Percentiles rank a stretch among this genome's conserved stretches.
Conservation (phyloP, 2,888 invertebrate genomes). For the Orthosia gracilis region DNA sequence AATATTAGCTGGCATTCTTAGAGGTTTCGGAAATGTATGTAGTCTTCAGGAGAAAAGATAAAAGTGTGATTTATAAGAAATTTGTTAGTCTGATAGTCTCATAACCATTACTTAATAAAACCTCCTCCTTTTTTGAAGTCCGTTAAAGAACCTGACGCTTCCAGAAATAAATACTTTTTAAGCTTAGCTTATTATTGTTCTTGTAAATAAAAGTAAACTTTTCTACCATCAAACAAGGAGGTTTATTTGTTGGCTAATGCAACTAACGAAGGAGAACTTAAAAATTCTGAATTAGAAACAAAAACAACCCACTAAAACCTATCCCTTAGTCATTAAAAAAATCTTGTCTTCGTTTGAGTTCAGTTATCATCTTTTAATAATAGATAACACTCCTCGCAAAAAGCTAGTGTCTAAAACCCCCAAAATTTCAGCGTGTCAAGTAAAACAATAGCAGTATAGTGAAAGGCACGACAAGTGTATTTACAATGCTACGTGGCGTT, state of each 20-base stretch:
- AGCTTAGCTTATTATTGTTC: too few species aligned
- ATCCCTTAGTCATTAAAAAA: not conserved
- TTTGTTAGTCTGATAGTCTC: too few species aligned
- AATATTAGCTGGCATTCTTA: constrained; percentile 52
- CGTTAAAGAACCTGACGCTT: not conserved
- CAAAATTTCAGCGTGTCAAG: constrained; percentile 14
- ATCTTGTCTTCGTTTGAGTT: not conserved
- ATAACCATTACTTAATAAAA: not conserved
- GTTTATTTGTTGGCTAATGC: not conserved
- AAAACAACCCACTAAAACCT: not conserved
- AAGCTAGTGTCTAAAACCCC: not conserved
- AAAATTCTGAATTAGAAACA: too few species aligned
- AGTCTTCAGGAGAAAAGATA: not conserved
- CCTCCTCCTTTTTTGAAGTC: too few species aligned
- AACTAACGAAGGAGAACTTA: not conserved
- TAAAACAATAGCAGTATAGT: constrained; percentile 34
- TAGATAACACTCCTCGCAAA: not conserved
- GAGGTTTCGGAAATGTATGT: constrained; percentile 9
- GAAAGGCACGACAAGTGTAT: constrained; percentile 79
- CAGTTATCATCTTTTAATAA: not conserved
- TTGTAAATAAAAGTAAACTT: too few species aligned
- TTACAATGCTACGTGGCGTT: constrained; percentile 83
- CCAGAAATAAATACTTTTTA: not conserved
- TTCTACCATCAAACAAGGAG: too few species aligned
- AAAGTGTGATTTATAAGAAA: not conserved